Base-by-base conservation (phyloP, 2,888 invertebrate species). In the Scaptomyza polygonia region DNA sequence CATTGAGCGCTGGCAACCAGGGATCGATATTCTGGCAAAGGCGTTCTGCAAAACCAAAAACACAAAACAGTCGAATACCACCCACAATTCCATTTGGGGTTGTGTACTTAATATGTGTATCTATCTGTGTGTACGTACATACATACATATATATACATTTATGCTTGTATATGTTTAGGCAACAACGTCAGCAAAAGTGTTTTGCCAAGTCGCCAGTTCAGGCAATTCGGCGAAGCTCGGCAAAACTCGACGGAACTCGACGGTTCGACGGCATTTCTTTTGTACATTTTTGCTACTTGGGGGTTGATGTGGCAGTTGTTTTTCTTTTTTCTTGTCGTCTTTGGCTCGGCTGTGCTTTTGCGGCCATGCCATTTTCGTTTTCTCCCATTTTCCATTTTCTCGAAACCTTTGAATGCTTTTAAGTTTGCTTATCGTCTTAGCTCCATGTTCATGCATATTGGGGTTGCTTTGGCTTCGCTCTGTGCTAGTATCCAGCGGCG, bases 151-250 rank as follows among this genome's bases (percentile, higher is more conserved):
- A 56, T 67, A n/a, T n/a, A n/a, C n/a, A n/a, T n/a, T n/a, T n/a
- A n/a, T n/a, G n/a, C n/a, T n/a, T n/a, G 47, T 67, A 42, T 54
- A 6, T 16, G 53, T 51, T 30, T 11, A 36, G 47, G 55, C 72
- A 62, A 73, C 86, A 76, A 49, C 83, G 88, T 87, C 83, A 85
- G 88, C 84, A 85, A 83, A 85, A 84, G 73, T 87, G 78, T 86
- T 84, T 76, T 77, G 67, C 56, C 76, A 70, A 5, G 76, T 66
- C 65, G 76, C 57, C 63, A 51, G 45, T 48, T 77, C 56, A 52
- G 52, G 52, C 61, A 30, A 30, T 1, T 39, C 36, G 3, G 16
- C 36, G 44, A 32, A 32, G 18, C 30, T 43, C 54, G 48, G 40
- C 47, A 12, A 34, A 43, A 43, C 25, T 44, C 9, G 14, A 25